A percentile compares a stretch with the other conserved stretches of the same genome.
Evolutionary conservation across 2,888 invertebrate genomes (phyloP).

Genomic region (Steinernema scapterisci): DNA sequence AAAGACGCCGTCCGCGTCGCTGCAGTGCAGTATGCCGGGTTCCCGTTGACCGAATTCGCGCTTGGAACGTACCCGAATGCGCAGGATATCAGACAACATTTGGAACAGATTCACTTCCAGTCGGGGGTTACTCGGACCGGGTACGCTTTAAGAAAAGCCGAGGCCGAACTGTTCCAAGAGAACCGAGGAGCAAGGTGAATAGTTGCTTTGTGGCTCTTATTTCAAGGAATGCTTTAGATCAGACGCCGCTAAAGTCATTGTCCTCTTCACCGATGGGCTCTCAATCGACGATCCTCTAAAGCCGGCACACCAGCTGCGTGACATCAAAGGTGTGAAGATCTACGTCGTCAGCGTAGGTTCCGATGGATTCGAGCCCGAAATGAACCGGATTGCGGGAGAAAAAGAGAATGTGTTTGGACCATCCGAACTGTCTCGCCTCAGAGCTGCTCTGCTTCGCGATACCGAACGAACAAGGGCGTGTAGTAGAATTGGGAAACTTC

Average conservation of each 20-base stretch:
- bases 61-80: conserved; percentile 55
- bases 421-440: conserved; percentile 50
- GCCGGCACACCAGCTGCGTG: conserved; percentile 54
- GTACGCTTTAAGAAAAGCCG: conserved; percentile 52
- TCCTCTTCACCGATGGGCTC: conserved; percentile 65
- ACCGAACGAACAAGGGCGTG: conserved; percentile 57
- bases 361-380: conserved; percentile 59
- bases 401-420: conserved; percentile 61
- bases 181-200: conserved; percentile 50
- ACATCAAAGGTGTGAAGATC: conserved; percentile 56
- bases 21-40: conserved; percentile 63
- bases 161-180: conserved; percentile 46
- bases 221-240: conserved; percentile 35
- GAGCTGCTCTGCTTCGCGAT: conserved; percentile 51
- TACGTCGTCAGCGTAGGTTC: conserved; percentile 59
- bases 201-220: conserved; percentile 5
- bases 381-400: conserved; percentile 61
- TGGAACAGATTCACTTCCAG: conserved; percentile 46
- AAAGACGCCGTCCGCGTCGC: conserved; percentile 67
- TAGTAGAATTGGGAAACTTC: conserved; percentile 42
- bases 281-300: conserved; percentile 63
- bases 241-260: conserved; percentile 49
- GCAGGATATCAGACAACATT: conserved; percentile 45
- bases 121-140: conserved; percentile 49
- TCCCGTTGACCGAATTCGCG: conserved; percentile 60